A percentile compares a stretch with the other conserved stretches of the same genome.
Conservation (phyloP, 2,797 vertebrate genomes). For the Pelodytes ibericus region DNA sequence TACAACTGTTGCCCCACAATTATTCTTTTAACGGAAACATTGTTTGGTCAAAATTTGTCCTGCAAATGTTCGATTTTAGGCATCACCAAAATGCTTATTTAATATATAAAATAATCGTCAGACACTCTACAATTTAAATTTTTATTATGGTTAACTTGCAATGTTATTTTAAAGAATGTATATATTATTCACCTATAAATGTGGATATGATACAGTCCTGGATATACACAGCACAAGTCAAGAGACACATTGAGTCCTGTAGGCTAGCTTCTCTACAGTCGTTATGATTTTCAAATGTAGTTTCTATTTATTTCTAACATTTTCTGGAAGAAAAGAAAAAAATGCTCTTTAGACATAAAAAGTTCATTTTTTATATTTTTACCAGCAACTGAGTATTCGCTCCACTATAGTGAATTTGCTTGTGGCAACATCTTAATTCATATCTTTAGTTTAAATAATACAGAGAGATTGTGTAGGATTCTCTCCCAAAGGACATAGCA, state of each 20-base stretch:
- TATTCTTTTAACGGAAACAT: too few species aligned
- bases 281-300: slow-evolving; percentile 23
- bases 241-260: slow-evolving; percentile 13
- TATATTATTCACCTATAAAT: neutral
- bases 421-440: slow-evolving; percentile 52
- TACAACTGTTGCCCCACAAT: neutral
- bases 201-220: slow-evolving; percentile 5
- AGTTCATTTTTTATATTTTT: slow-evolving; percentile 27
- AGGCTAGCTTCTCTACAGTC: slow-evolving; percentile 29
- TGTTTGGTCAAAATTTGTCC: too few species aligned
- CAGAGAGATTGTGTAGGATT: slow-evolving; percentile 36
- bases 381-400: slow-evolving; percentile 38
- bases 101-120: too few species aligned
- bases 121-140: neutral
- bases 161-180: neutral
- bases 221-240: slow-evolving; percentile 10
- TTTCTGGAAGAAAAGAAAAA: slow-evolving; percentile 11
- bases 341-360: slow-evolving; percentile 27
- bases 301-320: slow-evolving; percentile 29
- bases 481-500: slow-evolving; percentile 42
- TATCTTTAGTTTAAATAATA: slow-evolving; percentile 50
- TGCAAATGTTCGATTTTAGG: too few species aligned
- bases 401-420: slow-evolving; percentile 40
- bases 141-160: neutral
- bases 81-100: too few species aligned